Evolutionary conservation across 1,140 invertebrate genomes (phyloP).

Genomic region (Choristoneura fumiferana): DNA sequence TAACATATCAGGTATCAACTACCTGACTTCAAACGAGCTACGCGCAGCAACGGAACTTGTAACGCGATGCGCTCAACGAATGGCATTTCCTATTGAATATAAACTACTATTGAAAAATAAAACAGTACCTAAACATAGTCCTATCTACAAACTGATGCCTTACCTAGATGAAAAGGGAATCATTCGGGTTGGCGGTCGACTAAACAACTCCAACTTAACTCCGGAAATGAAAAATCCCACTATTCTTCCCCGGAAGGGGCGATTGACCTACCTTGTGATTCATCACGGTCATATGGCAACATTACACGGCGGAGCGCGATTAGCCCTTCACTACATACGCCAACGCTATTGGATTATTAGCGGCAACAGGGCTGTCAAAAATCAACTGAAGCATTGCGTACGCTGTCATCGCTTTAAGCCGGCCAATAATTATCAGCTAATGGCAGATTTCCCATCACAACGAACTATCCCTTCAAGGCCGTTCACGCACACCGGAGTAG

Average conservation of each 20-base stretch:
- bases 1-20: conserved; percentile 6
- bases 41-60: conserved; percentile 13
- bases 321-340: conserved; percentile 23
- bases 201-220: conserved; percentile 1
- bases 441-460: conserved; percentile 25
- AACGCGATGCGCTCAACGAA: conserved; percentile 8
- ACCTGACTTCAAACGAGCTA: conserved; percentile 22
- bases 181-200: conserved; percentile 34
- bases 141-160: conserved; percentile 6
- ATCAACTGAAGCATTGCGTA: conserved; percentile 23
- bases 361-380: conserved; percentile 25
- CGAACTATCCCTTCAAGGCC: conserved; percentile 22
- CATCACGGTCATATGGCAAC: conserved; percentile 22
- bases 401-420: conserved; percentile 29
- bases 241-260: conserved; percentile 23
- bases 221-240: conserved; percentile 14
- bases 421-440: conserved; percentile 24
- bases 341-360: conserved; percentile 43
- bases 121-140: background rate
- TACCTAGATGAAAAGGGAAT: conserved; percentile 15
- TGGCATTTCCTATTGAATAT: conserved; percentile 20
- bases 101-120: conserved; percentile 10
- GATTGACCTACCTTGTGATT: conserved; percentile 26
- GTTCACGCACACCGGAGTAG: conserved; percentile 29
- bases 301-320: conserved; percentile 33